Evolutionary conservation across 2,113 vertebrate species (phyloP).

Genomic region (Corythaeola cristata): DNA sequence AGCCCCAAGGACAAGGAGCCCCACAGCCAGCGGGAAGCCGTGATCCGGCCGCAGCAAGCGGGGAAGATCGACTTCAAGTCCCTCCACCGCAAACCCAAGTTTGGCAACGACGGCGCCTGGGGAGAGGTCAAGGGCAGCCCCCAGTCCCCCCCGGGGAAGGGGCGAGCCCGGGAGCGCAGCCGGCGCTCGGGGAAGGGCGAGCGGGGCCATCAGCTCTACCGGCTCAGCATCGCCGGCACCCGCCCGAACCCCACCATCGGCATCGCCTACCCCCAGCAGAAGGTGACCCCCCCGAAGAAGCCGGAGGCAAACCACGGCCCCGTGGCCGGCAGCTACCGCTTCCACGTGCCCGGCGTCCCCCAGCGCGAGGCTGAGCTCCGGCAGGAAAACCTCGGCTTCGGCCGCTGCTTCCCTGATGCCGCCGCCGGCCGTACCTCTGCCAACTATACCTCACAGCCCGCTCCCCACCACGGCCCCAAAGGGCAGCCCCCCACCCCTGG

Average conservation of each 20-base stretch:
- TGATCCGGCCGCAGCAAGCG: conserved; percentile 85
- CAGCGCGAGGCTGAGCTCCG: conserved; percentile 81
- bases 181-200: conserved; percentile 81
- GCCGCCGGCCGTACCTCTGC: conserved; percentile 80
- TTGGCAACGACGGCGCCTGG: conserved; percentile 81
- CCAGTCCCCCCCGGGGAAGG: conserved; percentile 81
- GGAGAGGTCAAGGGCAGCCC: conserved; percentile 77
- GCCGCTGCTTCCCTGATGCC: conserved; percentile 83
- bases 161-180: conserved; percentile 76
- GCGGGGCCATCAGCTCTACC: conserved; percentile 84
- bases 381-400: conserved; percentile 81
- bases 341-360: conserved; percentile 80
- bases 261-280: conserved; percentile 85
- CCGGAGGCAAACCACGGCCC: conserved; percentile 72
- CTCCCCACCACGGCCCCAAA: conserved; percentile 52
- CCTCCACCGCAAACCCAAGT: conserved; percentile 79
- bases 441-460: conserved; percentile 89
- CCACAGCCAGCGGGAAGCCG: conserved; percentile 86
- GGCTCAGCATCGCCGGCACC: conserved; percentile 81
- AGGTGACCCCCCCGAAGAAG: conserved; percentile 85
- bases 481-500: conserved; percentile 65
- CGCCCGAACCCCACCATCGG: conserved; percentile 85
- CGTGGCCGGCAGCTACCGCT: conserved; percentile 80
- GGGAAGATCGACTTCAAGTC: conserved; percentile 88
- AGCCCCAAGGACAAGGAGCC: conserved; percentile 79